phyloP scores from a whole-genome alignment of 2,888 invertebrate species.

The Frankliniella intonsa region DNA sequence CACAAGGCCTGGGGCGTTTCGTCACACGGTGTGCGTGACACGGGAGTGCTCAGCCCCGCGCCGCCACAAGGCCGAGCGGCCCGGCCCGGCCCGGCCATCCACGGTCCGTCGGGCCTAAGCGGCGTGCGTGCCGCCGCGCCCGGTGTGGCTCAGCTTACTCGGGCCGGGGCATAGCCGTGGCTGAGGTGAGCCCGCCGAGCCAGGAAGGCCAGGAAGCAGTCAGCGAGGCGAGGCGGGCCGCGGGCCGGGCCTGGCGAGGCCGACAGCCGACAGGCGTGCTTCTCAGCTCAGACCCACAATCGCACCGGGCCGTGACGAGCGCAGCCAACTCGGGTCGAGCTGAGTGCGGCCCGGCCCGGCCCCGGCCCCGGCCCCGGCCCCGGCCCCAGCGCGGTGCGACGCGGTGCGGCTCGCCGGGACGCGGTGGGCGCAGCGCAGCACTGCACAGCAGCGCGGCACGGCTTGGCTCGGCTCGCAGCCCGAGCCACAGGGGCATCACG shows the following conservation, averaged over 20 bases:
- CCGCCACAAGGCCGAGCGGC: background rate
- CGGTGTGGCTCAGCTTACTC: background rate
- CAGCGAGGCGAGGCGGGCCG: slow-evolving; percentile 18
- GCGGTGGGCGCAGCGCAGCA: background rate
- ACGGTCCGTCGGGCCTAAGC: background rate
- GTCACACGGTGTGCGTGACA: background rate
- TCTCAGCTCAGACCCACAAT: slow-evolving; percentile 3
- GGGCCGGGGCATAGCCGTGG: background rate
- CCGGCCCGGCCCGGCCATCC: background rate
- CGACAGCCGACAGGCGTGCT: background rate
- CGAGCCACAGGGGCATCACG: background rate
- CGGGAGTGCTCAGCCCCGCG: background rate
- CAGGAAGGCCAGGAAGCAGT: background rate
- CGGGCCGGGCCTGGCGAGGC: background rate
- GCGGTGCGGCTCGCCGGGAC: background rate
- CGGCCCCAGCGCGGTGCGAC: background rate
- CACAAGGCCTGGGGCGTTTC: background rate
- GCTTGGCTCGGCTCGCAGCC: background rate
- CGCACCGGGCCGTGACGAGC: background rate
- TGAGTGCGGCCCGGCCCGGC: background rate
- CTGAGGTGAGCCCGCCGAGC: background rate
- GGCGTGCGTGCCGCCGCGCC: background rate
- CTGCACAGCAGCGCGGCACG: background rate
- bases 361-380: background rate
- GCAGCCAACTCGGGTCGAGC: background rate